phyloP scores from a whole-genome alignment of 2,113 vertebrate genomes.

The Daboia siamensis region DNA sequence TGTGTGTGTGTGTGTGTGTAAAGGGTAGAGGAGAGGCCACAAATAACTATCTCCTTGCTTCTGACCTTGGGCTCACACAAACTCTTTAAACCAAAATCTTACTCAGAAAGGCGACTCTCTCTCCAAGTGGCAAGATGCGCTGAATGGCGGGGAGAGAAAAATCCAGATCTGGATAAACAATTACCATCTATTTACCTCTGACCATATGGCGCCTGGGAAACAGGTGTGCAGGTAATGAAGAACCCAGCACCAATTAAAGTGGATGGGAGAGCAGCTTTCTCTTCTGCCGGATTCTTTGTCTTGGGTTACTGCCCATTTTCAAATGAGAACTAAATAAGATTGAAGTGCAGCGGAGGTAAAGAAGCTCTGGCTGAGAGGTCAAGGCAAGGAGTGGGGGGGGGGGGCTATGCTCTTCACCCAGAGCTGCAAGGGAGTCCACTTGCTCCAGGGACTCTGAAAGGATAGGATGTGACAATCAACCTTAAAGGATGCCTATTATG shows the following conservation, averaged over 20 bases:
- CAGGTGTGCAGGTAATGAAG: slow-evolving; percentile 66
- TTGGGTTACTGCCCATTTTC: slow-evolving; percentile 50
- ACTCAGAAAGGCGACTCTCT: slow-evolving; percentile 23
- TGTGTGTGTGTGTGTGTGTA: too few relatives aligned
- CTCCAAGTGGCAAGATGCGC: slow-evolving; percentile 12
- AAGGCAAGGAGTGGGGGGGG: not conserved
- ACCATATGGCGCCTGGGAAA: slow-evolving; percentile 65
- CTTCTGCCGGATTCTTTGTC: slow-evolving; percentile 52
- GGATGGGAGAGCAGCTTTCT: slow-evolving; percentile 61
- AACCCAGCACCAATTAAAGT: slow-evolving; percentile 54
- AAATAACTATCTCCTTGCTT: not conserved
- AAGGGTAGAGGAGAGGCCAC: not conserved
- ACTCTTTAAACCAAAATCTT: not conserved
- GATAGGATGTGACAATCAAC: not conserved
- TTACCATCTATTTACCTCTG: slow-evolving; percentile 67
- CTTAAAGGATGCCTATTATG: not conserved
- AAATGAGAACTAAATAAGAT: slow-evolving; percentile 56
- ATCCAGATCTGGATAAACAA: slow-evolving; percentile 62
- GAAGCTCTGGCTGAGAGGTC: not conserved
- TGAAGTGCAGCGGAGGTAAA: not conserved
- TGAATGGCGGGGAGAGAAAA: not conserved
- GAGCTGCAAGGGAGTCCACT: not conserved
- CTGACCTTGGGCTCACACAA: not conserved
- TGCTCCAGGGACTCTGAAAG: not conserved
- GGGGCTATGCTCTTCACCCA: not conserved